Percentiles rank a stretch among this genome's conserved stretches.
Evolutionary conservation across 23 tunicate genomes (phyloP).

Genomic region (Styela clava): DNA sequence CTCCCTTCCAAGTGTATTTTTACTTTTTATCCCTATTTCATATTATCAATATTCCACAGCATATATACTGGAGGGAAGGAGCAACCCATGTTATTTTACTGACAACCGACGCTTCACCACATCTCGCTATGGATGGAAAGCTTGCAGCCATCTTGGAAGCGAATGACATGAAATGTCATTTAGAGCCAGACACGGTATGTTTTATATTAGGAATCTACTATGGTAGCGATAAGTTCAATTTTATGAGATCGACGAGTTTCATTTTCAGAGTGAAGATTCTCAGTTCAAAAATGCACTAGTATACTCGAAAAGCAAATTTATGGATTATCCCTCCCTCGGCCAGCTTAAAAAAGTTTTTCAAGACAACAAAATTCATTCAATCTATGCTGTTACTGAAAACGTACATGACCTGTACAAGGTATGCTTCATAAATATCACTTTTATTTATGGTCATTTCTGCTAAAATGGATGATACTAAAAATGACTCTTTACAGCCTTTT

Average conservation of each 20-base stretch:
- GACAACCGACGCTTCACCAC: constrained; percentile 90
- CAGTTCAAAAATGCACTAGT: constrained; percentile 46
- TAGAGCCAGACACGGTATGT: too few relatives aligned
- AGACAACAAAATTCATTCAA: constrained; percentile 63
- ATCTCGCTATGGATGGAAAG: constrained; percentile 90
- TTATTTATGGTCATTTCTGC: too few relatives aligned
- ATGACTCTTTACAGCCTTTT: too few relatives aligned
- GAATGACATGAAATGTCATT: constrained; percentile 85
- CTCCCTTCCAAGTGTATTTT: too few relatives aligned
- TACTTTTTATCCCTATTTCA: too few relatives aligned
- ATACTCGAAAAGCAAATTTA: constrained; percentile 58
- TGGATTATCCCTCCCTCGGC: constrained; percentile 90
- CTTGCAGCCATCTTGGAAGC: constrained; percentile 87
- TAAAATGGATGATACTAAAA: too few relatives aligned
- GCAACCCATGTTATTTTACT: constrained; percentile 61
- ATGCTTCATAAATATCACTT: too few relatives aligned
- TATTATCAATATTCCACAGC: too few relatives aligned
- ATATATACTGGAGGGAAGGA: constrained; percentile 61
- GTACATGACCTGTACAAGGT: constrained; percentile 58
- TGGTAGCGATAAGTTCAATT: too few relatives aligned
- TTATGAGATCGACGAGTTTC: too few relatives aligned
- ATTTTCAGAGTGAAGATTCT: too few relatives aligned
- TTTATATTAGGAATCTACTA: too few relatives aligned
- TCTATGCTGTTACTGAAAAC: constrained; percentile 76
- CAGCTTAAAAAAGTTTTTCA: constrained; percentile 66